Conservation (phyloP, 2,888 invertebrate genomes). For the Ypsolopha scabrella region DNA sequence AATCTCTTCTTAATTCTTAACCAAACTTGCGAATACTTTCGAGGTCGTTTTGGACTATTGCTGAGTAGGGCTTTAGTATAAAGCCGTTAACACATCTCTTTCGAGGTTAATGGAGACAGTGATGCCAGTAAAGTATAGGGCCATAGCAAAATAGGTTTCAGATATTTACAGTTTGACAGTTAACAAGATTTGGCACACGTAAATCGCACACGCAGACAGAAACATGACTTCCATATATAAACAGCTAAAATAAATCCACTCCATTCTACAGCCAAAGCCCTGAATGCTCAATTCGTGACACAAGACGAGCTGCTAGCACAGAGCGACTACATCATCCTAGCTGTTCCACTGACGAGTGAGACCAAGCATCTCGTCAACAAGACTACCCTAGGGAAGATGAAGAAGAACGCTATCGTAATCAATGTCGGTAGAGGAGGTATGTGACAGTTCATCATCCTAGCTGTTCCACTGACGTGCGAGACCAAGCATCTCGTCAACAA, state of each 20-base stretch:
- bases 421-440: slow-evolving; percentile 88
- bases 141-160: too few relatives aligned
- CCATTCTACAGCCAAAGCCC: slow-evolving; percentile 31
- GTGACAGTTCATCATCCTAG: slow-evolving; percentile 79
- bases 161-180: too few relatives aligned
- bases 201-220: too few relatives aligned
- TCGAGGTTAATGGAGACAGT: too few relatives aligned
- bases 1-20: too few relatives aligned
- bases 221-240: not conserved
- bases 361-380: slow-evolving; percentile 84
- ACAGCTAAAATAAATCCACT: not conserved
- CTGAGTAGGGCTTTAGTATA: too few relatives aligned
- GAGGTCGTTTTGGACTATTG: too few relatives aligned
- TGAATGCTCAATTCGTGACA: slow-evolving; percentile 74
- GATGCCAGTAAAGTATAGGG: too few relatives aligned
- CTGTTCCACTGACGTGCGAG: slow-evolving; percentile 82
- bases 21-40: too few relatives aligned
- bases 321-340: slow-evolving; percentile 89
- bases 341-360: slow-evolving; percentile 82
- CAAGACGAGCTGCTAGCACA: slow-evolving; percentile 77
- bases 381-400: slow-evolving; percentile 86
- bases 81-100: too few relatives aligned
- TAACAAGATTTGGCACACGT: too few relatives aligned
- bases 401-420: slow-evolving; percentile 84
- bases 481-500: slow-evolving; percentile 84